phyloP scores from a whole-genome alignment of 2,113 vertebrate genomes.

The Vulpes lagopus region DNA sequence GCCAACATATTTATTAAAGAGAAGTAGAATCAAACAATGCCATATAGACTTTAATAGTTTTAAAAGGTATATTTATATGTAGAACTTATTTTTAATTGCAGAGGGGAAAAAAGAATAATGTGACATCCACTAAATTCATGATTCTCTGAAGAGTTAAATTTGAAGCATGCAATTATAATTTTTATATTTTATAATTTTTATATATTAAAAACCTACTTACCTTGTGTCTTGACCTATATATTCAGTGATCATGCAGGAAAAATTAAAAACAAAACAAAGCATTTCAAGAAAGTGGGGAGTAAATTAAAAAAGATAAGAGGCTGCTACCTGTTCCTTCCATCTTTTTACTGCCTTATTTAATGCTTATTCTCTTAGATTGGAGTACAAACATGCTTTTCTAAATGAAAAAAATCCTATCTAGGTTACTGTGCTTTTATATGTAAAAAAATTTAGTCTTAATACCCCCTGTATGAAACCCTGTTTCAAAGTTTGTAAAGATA shows the following conservation, averaged over 20 bases:
- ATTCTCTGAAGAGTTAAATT: not conserved
- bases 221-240: not conserved
- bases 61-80: not conserved
- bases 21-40: not conserved
- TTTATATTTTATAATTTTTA: not conserved
- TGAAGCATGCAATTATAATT: not conserved
- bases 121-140: not conserved
- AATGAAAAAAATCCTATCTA: not conserved
- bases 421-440: not conserved
- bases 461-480: not conserved
- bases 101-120: not conserved
- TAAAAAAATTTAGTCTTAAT: no score
- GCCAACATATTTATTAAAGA: not conserved
- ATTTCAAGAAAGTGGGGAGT: not conserved
- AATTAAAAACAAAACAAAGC: not conserved
- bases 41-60: not conserved
- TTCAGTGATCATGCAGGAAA: not conserved
- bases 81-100: constrained; percentile 1
- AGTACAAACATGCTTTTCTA: not conserved
- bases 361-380: not conserved
- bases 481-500: not conserved
- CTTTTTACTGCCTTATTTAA: not conserved
- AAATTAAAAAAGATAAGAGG: not conserved
- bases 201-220: not conserved
- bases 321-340: not conserved